phyloP scores from a whole-genome alignment of 2,797 vertebrate species.

The Podarcis lilfordi region DNA sequence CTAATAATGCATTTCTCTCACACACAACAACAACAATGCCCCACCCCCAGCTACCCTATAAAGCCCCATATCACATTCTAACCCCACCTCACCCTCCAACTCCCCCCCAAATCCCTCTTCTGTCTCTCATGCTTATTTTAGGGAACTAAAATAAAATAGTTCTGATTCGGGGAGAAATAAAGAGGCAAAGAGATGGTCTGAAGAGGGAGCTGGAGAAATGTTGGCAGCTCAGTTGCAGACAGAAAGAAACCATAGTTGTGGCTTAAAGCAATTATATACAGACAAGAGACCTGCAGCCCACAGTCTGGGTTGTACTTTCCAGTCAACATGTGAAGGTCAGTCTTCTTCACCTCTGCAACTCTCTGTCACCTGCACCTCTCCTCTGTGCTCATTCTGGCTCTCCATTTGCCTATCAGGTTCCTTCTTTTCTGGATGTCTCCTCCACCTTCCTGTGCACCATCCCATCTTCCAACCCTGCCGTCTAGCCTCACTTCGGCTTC shows the following conservation, averaged over 20 bases:
- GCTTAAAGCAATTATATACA: not conserved
- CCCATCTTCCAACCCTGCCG: not conserved
- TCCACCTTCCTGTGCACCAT: not conserved
- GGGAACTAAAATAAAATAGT: constrained; percentile 30
- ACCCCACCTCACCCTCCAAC: constrained; percentile 30
- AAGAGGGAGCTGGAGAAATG: constrained; percentile 48
- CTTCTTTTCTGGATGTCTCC: not conserved
- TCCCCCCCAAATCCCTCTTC: constrained; percentile 20
- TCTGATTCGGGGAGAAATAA: constrained; percentile 7
- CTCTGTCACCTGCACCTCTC: not conserved
- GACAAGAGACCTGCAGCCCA: not conserved
- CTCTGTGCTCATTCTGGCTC: not conserved
- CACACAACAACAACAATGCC: not conserved
- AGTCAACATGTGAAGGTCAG: constrained; percentile 5
- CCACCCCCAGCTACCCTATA: constrained; percentile 13
- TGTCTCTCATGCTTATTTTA: constrained; percentile 59
- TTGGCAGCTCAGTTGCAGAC: constrained; percentile 37
- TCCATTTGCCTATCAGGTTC: not conserved
- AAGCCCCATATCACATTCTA: constrained; percentile 36
- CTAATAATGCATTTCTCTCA: constrained; percentile 53
- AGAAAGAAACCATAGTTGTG: constrained; percentile 16
- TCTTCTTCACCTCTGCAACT: constrained; percentile 10
- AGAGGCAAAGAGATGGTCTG: constrained; percentile 11
- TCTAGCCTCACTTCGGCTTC: not conserved
- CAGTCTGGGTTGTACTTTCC: not conserved